These are phyloP conservation scores for Columba guinea DNA, from an alignment of 2,797 vertebrate species.

Conservation along the genomic window DNA sequence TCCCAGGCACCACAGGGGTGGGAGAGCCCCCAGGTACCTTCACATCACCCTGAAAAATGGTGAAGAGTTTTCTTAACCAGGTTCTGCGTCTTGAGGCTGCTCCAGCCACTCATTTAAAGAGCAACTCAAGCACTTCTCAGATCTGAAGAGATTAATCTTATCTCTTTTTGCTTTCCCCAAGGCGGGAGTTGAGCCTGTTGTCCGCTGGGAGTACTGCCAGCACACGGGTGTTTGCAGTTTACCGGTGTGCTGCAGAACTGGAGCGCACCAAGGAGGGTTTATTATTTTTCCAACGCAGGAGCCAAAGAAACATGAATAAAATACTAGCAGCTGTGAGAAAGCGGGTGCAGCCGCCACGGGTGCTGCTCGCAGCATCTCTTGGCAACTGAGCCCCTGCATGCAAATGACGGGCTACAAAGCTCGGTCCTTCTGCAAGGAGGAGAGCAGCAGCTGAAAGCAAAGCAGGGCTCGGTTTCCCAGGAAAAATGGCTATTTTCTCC, in stretches of 20 bases:
- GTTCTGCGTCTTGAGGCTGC: background rate
- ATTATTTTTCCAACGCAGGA: background rate
- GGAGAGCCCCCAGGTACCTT: background rate
- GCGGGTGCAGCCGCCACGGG: conserved; percentile 15
- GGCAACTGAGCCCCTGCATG: conserved; percentile 64
- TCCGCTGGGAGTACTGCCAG: background rate
- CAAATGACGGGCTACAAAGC: conserved; percentile 36
- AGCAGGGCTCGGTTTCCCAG: background rate
- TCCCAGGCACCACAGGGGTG: background rate
- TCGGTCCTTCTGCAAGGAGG: conserved; percentile 12
- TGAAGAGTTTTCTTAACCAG: background rate
- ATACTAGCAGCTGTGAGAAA: background rate
- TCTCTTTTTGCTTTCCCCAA: background rate
- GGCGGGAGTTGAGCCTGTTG: background rate
- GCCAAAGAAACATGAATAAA: conserved; percentile 13
- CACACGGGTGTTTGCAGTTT: background rate
- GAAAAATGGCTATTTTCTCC: background rate
- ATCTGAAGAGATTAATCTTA: background rate
- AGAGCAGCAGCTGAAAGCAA: background rate
- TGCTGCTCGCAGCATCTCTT: conserved; percentile 42
- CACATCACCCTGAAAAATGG: background rate
- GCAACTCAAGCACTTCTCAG: background rate
- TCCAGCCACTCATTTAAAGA: background rate
- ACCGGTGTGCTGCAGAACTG: background rate
- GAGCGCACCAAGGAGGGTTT: background rate